Evolutionary conservation across 2,888 invertebrate species (phyloP).

Genomic region (Argyra leucocephala): DNA sequence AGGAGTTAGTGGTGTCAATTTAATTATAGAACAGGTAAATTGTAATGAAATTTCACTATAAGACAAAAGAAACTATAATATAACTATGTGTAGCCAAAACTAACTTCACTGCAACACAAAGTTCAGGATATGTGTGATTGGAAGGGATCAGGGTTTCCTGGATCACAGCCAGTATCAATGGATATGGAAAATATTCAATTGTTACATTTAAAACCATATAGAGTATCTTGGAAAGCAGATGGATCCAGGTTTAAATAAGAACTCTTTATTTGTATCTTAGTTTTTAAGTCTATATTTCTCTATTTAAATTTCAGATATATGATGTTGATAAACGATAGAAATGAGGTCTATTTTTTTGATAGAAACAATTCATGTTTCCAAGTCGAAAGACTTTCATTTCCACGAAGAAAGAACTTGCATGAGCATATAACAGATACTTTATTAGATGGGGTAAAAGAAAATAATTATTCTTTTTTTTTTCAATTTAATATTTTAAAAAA

Average conservation of each 20-base stretch:
- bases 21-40: conserved; percentile 53
- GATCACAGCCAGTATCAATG: conserved; percentile 97
- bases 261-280: not conserved
- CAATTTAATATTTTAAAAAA: conserved; percentile 18
- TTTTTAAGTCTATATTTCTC: conserved; percentile 13
- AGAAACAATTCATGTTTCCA: conserved; percentile 87
- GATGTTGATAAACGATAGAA: conserved; percentile 83
- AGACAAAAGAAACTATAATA: not conserved
- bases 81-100: conserved; percentile 41
- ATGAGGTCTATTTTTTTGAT: conserved; percentile 87
- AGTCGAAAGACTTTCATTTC: conserved; percentile 71
- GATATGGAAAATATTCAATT: conserved; percentile 66
- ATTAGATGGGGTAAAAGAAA: conserved; percentile 73
- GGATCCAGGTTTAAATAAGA: conserved; percentile 63
- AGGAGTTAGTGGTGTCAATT: conserved; percentile 69
- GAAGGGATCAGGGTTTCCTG: conserved; percentile 78
- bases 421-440: conserved; percentile 71
- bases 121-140: conserved; percentile 74
- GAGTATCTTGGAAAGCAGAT: conserved; percentile 99
- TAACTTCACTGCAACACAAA: conserved; percentile 60
- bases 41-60: conserved; percentile 12
- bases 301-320: conserved; percentile 57
- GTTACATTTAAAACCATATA: conserved; percentile 72
- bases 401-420: conserved; percentile 59
- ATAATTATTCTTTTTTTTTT: not conserved